Evolutionary conservation across 92 coral and sea anemone genomes (phyloP), one percentile per base, ranked within the genome.

Genomic region (Heliopora coerulea): DNA sequence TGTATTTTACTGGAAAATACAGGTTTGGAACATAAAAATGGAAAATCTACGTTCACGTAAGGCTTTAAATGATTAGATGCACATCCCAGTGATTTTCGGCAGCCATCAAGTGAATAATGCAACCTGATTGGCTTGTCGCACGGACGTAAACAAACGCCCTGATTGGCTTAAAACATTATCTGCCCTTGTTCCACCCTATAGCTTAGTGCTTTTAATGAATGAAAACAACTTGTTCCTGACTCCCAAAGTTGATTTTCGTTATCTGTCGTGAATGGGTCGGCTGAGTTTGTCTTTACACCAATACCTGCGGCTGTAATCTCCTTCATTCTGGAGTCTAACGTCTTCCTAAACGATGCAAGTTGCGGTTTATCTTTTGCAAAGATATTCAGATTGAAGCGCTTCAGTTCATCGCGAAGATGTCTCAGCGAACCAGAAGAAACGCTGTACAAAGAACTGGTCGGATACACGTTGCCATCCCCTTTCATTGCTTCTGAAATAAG

Each of bases 231-330:
- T 40, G 73, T 46, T 14, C 81, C 81, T 41, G 73, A 41, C 8
- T 28, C 17, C 73, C 81, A 77, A n/a, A 77, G 56, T 37, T 48
- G 17, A 13, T 54, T 52, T 54, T 78, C 76, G 31, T 78, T 76
- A 31, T 52, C 83, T 28, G 35, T 8, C 20, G 8, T 65, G 49
- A 21, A 78, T 1, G 8, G 83, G 83, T 26, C 54, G 65, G 83
- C 83, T 12, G 65, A 50, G 17, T 52, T 48, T 66, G 32, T 78
- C 59, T 49, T 67, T 4, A 32, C 65, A 17, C 65, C 83, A 34
- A 65, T 65, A 30, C 83, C 83, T 1, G 29, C 25, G 39, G 64
- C 32, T 18, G 56, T 78, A 76, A 78, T 77, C n/a, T n/a, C n/a
- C n/a, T n/a, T n/a, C n/a, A n/a, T n/a, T n/a, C n/a, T n/a, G n/a